These are phyloP conservation scores for Tridacna crocea DNA, from an alignment of 2,888 invertebrate species.

Conservation along the genomic window DNA sequence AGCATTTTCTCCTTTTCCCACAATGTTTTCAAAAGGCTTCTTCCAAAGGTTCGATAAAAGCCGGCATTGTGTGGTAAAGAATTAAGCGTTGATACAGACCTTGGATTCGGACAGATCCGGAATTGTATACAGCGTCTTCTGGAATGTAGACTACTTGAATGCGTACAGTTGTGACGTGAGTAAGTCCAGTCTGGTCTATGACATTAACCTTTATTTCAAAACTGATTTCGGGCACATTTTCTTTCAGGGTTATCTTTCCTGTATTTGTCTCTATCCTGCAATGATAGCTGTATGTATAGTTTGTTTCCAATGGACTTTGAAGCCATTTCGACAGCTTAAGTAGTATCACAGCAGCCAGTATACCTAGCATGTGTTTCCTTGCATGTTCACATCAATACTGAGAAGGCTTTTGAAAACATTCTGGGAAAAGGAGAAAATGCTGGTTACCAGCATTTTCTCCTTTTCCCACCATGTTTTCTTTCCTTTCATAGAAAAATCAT, in stretches of 20 bases:
- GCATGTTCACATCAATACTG: too few species aligned
- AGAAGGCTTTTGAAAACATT: background rate
- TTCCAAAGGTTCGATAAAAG: too few species aligned
- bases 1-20: too few species aligned
- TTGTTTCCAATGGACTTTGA: background rate
- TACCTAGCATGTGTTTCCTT: too few species aligned
- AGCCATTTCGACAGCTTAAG: too few species aligned
- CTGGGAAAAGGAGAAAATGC: background rate
- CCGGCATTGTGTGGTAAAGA: too few species aligned
- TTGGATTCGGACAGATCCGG: conserved; percentile 94
- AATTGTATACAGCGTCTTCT: conserved; percentile 97
- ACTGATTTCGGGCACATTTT: conserved; percentile 94
- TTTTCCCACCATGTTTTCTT: background rate
- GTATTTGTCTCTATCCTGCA: conserved; percentile 93
- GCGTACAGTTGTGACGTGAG: conserved; percentile 97
- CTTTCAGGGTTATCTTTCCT: conserved; percentile 97
- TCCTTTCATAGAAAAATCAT: too few species aligned
- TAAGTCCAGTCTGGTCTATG: conserved; percentile 90
- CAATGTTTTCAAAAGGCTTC: too few species aligned
- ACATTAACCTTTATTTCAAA: conserved; percentile 92
- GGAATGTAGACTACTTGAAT: conserved; percentile 97
- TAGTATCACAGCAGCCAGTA: too few species aligned
- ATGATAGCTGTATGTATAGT: conserved; percentile 18
- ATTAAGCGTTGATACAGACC: conserved; percentile 71
- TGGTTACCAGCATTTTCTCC: background rate